These are phyloP conservation scores for Lophochroa leadbeateri DNA, from an alignment of 2,113 vertebrate genomes.

Conservation along the genomic window DNA sequence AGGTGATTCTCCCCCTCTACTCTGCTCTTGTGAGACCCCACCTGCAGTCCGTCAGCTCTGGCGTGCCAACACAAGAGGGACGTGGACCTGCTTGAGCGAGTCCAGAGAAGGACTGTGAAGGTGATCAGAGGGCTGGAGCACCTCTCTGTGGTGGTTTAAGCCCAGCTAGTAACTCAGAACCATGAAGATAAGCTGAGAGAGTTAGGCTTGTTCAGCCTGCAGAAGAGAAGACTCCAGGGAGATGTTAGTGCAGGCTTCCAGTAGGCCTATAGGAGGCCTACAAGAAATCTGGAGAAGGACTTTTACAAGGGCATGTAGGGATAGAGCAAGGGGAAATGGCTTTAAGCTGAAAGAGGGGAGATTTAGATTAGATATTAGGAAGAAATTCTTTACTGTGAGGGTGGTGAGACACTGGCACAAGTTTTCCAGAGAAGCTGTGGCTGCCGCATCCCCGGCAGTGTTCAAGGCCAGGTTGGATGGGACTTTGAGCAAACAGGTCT, in stretches of 20 bases:
- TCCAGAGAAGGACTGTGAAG: neutral
- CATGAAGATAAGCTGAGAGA: neutral
- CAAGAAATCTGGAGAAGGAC: neutral
- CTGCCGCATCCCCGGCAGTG: neutral
- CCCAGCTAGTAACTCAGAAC: neutral
- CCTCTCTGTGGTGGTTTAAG: neutral
- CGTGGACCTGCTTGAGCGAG: neutral
- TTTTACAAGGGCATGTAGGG: neutral
- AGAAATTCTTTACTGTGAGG: neutral
- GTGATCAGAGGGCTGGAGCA: neutral
- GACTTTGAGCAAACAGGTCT: neutral
- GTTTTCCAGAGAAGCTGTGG: neutral
- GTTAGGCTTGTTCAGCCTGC: neutral
- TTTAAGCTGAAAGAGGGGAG: neutral
- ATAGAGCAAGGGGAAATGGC: neutral
- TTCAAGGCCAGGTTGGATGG: neutral
- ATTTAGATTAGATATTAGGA: neutral
- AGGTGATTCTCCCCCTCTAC: neutral
- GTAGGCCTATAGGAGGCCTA: neutral
- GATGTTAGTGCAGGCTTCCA: neutral
- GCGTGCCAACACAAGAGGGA: neutral
- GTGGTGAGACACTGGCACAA: neutral
- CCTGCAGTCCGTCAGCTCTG: neutral
- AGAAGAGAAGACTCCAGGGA: neutral
- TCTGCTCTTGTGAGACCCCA: neutral